phyloP scores from a whole-genome alignment of 2,888 invertebrate genomes.

The Conistra vaccinii region DNA sequence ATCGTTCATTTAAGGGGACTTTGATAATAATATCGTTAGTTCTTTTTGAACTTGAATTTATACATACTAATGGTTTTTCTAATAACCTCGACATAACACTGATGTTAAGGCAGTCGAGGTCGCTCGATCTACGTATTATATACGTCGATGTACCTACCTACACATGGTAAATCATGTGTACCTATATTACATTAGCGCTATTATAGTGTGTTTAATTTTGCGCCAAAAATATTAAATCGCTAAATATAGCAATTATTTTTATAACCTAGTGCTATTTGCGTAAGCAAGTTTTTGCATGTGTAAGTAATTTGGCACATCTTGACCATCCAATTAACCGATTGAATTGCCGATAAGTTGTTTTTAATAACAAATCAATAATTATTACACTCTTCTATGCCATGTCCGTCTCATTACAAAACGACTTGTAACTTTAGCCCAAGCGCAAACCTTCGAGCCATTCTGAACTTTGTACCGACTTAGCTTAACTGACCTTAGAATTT shows the following conservation, averaged over 20 bases:
- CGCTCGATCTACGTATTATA: constrained; percentile 23
- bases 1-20: constrained; percentile 17
- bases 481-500: background rate
- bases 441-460: background rate
- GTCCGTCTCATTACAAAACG: background rate
- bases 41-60: constrained; percentile 27
- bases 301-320: constrained; percentile 17
- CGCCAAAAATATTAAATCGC: background rate
- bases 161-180: constrained; percentile 27
- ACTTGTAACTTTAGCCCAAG: background rate
- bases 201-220: constrained; percentile 18
- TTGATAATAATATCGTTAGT: constrained; percentile 5
- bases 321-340: background rate
- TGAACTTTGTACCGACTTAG: background rate
- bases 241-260: background rate
- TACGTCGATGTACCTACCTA: constrained; percentile 5
- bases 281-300: background rate
- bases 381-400: background rate
- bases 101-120: constrained; percentile 42
- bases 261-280: constrained; percentile 1
- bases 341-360: background rate
- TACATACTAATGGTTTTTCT: constrained; percentile 23
- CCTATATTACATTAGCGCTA: background rate
- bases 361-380: constrained; percentile 1
- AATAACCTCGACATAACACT: constrained; percentile 46